These are phyloP conservation scores for Calyptomena viridis DNA, from an alignment of 2,113 vertebrate genomes.

Conservation along the genomic window DNA sequence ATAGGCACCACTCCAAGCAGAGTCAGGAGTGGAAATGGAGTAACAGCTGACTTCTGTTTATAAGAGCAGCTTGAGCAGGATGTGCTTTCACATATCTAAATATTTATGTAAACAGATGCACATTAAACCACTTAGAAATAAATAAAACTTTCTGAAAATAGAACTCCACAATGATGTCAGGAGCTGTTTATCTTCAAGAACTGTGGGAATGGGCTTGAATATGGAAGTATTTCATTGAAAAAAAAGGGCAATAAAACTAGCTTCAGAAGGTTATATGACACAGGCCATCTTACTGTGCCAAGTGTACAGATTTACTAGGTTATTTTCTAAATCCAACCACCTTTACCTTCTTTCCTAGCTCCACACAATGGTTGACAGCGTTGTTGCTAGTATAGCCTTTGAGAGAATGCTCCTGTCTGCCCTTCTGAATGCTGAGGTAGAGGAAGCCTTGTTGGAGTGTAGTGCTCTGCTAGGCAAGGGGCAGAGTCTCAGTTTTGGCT, in stretches of 20 bases:
- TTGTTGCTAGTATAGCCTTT: background rate
- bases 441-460: background rate
- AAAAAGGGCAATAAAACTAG: background rate
- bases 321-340: background rate
- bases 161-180: constrained; percentile 58
- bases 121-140: constrained; percentile 64
- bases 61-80: constrained; percentile 49
- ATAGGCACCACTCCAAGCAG: constrained; percentile 2
- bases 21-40: constrained; percentile 31
- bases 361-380: background rate
- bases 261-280: constrained; percentile 30
- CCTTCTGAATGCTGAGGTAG: background rate
- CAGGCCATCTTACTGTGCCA: background rate
- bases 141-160: constrained; percentile 66
- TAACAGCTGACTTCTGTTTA: constrained; percentile 64
- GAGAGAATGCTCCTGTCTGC: background rate
- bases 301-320: background rate
- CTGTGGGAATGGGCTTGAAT: constrained; percentile 44
- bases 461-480: background rate
- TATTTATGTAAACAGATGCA: constrained; percentile 68
- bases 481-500: background rate
- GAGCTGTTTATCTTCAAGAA: constrained; percentile 57
- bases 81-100: constrained; percentile 58
- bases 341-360: background rate
- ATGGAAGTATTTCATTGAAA: constrained; percentile 51